Conservation (phyloP, 1,140 invertebrate genomes). For the Papilio helenus region DNA sequence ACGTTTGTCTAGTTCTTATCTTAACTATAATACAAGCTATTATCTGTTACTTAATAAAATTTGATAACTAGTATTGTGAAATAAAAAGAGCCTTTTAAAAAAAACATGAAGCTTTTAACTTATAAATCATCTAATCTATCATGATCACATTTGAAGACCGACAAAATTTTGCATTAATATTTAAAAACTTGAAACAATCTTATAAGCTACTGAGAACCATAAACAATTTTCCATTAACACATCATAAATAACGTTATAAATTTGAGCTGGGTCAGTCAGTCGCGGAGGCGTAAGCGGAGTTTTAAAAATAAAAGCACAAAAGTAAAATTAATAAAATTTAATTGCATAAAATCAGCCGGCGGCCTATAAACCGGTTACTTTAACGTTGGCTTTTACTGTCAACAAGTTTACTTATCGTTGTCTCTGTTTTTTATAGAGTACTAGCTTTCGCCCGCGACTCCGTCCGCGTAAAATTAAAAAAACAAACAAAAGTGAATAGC, state of each 20-base stretch:
- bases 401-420: neutral
- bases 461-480: too few species aligned
- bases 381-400: too few species aligned
- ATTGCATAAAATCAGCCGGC: slow-evolving; percentile 56
- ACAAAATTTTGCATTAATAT: slow-evolving; percentile 44
- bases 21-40: neutral
- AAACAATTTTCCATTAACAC: slow-evolving; percentile 43
- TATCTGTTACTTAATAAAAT: neutral
- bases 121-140: slow-evolving; percentile 25
- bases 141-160: neutral
- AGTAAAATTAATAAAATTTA: slow-evolving; percentile 65
- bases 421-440: neutral
- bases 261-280: slow-evolving; percentile 40
- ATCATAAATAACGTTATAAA: slow-evolving; percentile 45
- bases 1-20: slow-evolving; percentile 8
- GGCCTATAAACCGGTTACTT: neutral
- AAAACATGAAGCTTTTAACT: slow-evolving; percentile 14
- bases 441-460: too few species aligned
- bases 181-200: slow-evolving; percentile 17
- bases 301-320: slow-evolving; percentile 53
- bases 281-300: slow-evolving; percentile 41
- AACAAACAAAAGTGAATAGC: too few species aligned
- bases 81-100: neutral
- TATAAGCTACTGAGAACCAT: neutral
- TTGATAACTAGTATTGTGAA: neutral